A percentile compares a stretch with the other conserved stretches of the same genome.
phyloP scores from a whole-genome alignment of 2,113 vertebrate genomes.

The Puntigrus tetrazona region DNA sequence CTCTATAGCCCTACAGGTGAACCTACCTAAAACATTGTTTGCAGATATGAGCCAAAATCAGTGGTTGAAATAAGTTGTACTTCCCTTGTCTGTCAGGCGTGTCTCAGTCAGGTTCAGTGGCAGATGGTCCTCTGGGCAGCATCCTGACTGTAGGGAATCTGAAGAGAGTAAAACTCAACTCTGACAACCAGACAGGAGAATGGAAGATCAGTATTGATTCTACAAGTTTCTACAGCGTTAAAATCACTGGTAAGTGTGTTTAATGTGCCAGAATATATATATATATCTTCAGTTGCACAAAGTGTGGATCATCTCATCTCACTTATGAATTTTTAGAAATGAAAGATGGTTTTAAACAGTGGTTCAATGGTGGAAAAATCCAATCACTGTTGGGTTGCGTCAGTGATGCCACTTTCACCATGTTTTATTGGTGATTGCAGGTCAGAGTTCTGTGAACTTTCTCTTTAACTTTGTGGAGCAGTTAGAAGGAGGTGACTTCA shows the following conservation, averaged over 20 bases:
- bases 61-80: too few relatives aligned
- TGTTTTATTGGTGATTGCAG: conserved; percentile 48
- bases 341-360: neutral
- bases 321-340: neutral
- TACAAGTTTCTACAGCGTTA: conserved; percentile 61
- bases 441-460: conserved; percentile 65
- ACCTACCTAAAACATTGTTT: neutral
- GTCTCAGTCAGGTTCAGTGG: conserved; percentile 16
- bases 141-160: conserved; percentile 6
- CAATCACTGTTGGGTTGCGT: neutral
- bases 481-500: conserved; percentile 21
- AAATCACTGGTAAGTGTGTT: conserved; percentile 61
- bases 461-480: conserved; percentile 65
- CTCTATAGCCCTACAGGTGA: conserved; percentile 39
- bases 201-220: conserved; percentile 64
- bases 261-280: neutral
- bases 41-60: neutral
- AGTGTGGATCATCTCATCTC: too few relatives aligned
- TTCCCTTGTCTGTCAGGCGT: too few relatives aligned
- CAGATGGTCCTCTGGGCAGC: conserved; percentile 6
- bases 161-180: neutral
- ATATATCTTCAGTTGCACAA: neutral
- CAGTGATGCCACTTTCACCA: neutral
- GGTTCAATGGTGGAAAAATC: neutral
- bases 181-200: conserved; percentile 48